Base-by-base conservation (phyloP, 2,888 invertebrate species). In the Himalopsyche anomala region DNA sequence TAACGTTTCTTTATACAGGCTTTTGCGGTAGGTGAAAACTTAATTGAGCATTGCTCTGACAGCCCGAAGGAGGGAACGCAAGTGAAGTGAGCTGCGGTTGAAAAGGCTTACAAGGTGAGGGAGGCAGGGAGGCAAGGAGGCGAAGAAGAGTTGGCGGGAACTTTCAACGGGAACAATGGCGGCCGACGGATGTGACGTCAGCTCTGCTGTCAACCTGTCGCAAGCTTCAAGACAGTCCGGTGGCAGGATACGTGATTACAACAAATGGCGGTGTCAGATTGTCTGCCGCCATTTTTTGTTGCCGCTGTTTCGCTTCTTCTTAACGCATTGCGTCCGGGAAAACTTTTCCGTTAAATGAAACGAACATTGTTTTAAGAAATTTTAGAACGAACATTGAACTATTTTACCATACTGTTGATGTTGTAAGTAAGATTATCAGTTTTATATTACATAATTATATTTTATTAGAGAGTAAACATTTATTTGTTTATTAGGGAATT, bases 111-210 rank as follows among this genome's bases (percentile, higher is more conserved):
- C 19, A 83, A 28, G 56, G 40, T 38, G 55, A 36, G 81, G 80
- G 83, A 83, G 38, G 69, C 55, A 19, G 81, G 74, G 83, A 83
- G 38, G 69, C 55, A 19, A 74, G 74, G 54, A 62, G 82, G n/a
- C 79, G 55, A 42, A 45, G 80, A 79, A 85, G 51, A 80, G 85
- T 80, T 45, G 81, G 79, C 69, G 82, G 82, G 84, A 84, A 89
- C 87, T 87, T 88, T 88, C 88, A 89, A 86, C 84, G 84, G 82
- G 82, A 69, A 87, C 88, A 87, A 87, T 89, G 89, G 84, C 88
- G 89, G 89, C 89, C 89, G 89, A 90, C 90, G 89, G 90, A 90
- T 90, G 90, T 90, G 90, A 90, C 90, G 90, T 90, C 90, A 90
- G 54, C 82, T 17, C 40, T n/a, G 80, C 80, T 80, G 80, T 80